These are phyloP conservation scores for Picus viridis DNA, from an alignment of 2,797 vertebrate species.

Conservation along the genomic window DNA sequence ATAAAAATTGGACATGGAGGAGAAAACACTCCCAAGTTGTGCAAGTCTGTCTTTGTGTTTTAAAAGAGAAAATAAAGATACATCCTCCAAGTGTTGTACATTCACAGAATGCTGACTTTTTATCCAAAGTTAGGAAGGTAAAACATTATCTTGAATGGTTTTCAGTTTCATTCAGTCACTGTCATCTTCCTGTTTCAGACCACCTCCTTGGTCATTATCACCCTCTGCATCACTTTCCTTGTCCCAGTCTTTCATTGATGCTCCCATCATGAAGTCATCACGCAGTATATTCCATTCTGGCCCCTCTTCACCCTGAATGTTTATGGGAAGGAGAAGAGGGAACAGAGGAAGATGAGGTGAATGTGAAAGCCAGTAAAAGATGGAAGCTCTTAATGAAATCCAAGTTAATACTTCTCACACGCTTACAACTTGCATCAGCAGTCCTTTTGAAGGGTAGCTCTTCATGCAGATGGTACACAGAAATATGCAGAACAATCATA, in stretches of 20 bases:
- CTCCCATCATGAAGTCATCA: conserved; percentile 97
- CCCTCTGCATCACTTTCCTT: conserved; percentile 80
- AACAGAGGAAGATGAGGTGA: background rate
- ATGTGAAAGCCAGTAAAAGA: background rate
- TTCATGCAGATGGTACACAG: background rate
- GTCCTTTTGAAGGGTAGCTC: background rate
- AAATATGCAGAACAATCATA: background rate
- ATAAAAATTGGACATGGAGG: conserved; percentile 12
- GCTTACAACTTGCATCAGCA: background rate
- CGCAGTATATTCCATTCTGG: conserved; percentile 90
- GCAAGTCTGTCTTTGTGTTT: background rate
- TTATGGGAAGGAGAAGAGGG: background rate
- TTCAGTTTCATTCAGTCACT: conserved; percentile 72
- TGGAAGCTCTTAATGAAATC: background rate
- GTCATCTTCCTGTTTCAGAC: conserved; percentile 59
- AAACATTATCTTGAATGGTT: background rate
- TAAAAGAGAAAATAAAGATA: background rate
- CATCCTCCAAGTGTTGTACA: conserved; percentile 39
- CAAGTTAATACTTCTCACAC: background rate
- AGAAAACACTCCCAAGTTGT: background rate
- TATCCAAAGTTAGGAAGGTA: background rate
- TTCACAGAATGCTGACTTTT: conserved; percentile 58
- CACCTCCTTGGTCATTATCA: background rate
- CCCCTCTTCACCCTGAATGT: conserved; percentile 72
- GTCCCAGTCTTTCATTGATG: conserved; percentile 98